Evolutionary conservation across 2,888 invertebrate species (phyloP), one percentile per base, ranked within the genome.

Genomic region (Gymnoscelis rufifasciata): DNA sequence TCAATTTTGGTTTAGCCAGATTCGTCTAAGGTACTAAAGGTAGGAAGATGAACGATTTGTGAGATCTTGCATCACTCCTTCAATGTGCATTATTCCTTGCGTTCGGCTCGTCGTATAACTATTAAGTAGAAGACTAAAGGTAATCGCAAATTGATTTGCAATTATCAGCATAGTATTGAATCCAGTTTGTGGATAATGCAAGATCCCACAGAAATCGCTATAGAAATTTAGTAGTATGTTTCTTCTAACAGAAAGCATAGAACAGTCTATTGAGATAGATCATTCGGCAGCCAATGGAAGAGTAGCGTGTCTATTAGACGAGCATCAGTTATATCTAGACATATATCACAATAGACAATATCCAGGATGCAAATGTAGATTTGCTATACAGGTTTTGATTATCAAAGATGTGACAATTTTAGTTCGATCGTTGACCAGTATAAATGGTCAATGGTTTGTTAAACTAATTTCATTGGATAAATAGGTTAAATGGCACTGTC

Each of bases 251-350:
- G 31, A 28, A 64, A 63, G 59, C 59, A 60, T 52, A 53, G 54
- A 50, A 62, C 38, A 62, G 52, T 52, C 40, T 39, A 46, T 56
- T 64, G 41, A 46, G n/a, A 59, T 59, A 64, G 57, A 56, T 54
- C 49, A 56, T 51, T 46, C 42, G 49, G 47, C 66, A 69, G 67
- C 68, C 61, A 60, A 62, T 59, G 55, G 56, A 56, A 53, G 54
- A 46, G 47, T 40, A 55, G 54, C 51, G 43, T 42, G 24, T 45
- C 48, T 56, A 47, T 41, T 33, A 35, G 43, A 46, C 47, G 41
- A 41, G 43, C 47, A 46, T 31, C 46, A 10, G 24, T 15, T 27
- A 38, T 14, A 12, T 47, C 54, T 56, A 52, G 42, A 50, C 47
- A 54, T 40, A 43, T 47, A 43, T 35, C 11, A 51, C 39, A 46